A percentile compares a stretch with the other conserved stretches of the same genome.
These are phyloP conservation scores for Empis stercorea DNA, from an alignment of 2,888 invertebrate species.

Conservation along the genomic window DNA sequence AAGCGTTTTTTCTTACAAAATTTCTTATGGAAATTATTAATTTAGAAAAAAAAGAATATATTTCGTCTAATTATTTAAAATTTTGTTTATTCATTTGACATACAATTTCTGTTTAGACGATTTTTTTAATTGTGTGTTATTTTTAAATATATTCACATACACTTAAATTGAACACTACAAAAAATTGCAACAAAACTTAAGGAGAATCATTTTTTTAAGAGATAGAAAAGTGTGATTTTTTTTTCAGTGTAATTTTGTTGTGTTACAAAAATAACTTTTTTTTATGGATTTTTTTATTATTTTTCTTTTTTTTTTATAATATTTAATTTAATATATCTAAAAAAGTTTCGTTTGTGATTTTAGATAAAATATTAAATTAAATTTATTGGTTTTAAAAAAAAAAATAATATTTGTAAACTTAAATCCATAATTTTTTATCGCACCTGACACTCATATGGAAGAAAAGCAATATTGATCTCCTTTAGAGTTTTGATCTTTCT, in stretches of 20 bases:
- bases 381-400: too few relatives aligned
- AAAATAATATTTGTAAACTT: not conserved
- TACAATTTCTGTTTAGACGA: conserved; percentile 13
- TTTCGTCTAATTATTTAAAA: conserved; percentile 1
- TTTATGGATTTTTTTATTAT: conserved; percentile 1
- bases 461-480: conserved; percentile 98
- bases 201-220: conserved; percentile 22
- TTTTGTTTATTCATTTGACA: conserved; percentile 4
- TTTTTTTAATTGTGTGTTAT: conserved; percentile 7
- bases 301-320: conserved; percentile 1
- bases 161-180: conserved; percentile 37
- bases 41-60: too few relatives aligned
- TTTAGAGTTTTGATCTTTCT: conserved; percentile 94
- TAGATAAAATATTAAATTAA: too few relatives aligned
- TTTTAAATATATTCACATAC: conserved; percentile 27
- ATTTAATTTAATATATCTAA: not conserved
- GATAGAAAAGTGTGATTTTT: conserved; percentile 8
- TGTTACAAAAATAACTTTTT: not conserved
- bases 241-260: conserved; percentile 8
- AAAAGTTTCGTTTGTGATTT: too few relatives aligned
- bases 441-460: conserved; percentile 96
- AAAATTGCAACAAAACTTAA: conserved; percentile 36
- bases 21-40: not conserved
- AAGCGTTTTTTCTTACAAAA: too few relatives aligned
- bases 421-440: conserved; percentile 15